Conservation (phyloP, 2,113 vertebrate species). For the Hystrix cristata region DNA sequence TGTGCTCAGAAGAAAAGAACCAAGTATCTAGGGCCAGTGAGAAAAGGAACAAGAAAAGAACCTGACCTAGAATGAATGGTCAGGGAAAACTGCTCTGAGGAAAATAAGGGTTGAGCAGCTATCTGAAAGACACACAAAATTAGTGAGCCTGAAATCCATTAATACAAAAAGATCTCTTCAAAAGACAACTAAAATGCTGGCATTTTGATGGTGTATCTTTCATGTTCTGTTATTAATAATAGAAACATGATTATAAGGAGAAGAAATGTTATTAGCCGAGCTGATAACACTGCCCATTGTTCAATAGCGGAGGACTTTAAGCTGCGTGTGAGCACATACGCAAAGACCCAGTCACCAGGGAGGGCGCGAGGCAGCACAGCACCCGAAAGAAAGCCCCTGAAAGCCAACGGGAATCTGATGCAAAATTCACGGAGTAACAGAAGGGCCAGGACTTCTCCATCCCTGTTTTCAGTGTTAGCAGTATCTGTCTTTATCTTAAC, state of each 20-base stretch:
- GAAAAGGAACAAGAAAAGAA: neutral
- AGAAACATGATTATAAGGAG: neutral
- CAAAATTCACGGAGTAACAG: neutral
- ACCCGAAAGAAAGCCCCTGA: neutral
- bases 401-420: neutral
- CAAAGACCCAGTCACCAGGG: neutral
- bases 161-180: neutral
- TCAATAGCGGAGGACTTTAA: neutral
- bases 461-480: neutral
- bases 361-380: neutral
- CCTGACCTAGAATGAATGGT: neutral
- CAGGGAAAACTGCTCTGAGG: neutral
- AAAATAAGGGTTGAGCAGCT: neutral
- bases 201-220: neutral
- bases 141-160: neutral
- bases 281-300: neutral
- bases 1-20: slow-evolving; percentile 2
- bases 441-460: neutral
- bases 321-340: neutral
- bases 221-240: neutral
- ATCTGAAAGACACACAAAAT: neutral
- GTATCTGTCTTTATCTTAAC: neutral
- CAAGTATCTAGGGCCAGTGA: neutral
- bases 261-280: neutral
- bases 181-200: slow-evolving; percentile 26